Evolutionary conservation across 2,888 invertebrate species (phyloP), one percentile per base, ranked within the genome.

Genomic region (Noctua janthe): DNA sequence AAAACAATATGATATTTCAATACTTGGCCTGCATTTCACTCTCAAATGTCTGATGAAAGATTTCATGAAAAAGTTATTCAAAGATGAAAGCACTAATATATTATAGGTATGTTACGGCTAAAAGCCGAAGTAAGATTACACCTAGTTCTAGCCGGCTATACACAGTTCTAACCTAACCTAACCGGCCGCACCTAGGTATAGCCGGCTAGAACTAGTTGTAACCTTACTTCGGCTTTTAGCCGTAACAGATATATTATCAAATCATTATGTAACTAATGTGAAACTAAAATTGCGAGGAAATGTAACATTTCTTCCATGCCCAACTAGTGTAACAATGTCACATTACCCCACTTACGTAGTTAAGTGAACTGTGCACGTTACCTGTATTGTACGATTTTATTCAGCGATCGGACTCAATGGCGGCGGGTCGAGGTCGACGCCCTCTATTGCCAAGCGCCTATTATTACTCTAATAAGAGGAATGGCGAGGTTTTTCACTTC

Each of bases 341-440:
- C 43, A 77, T 81, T 66, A 73, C 43, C 64, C 66, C 74, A 85
- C 82, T 85, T 85, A 49, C 4, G 72, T 73, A 62, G 69, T 64
- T 74, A 79, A 79, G 72, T 74, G 80, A 83, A 83, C 74, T 74
- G 80, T 77, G 56, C 66, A 64, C 70, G 70, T 81, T 84, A 78
- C 87, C 82, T 80, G 79, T 76, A 83, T 86, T 78, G 86, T 80
- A 78, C 74, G 76, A 86, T 79, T 81, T 78, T 84, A 85, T 88
- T 82, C 88, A 76, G 51, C 20, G 47, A 43, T 67, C 69, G 20
- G 35, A 76, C 67, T 74, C 54, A 87, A 87, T 86, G 73, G 66
- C 71, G 35, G 56, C 62, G 54, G 74, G 47, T 74, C 47, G 77
- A 59, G 84, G 86, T 86, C 78, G 74, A 77, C 75, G 80, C 49